Conservation (phyloP, 2,888 invertebrate species). For the Zygothrica quintamaculata region DNA sequence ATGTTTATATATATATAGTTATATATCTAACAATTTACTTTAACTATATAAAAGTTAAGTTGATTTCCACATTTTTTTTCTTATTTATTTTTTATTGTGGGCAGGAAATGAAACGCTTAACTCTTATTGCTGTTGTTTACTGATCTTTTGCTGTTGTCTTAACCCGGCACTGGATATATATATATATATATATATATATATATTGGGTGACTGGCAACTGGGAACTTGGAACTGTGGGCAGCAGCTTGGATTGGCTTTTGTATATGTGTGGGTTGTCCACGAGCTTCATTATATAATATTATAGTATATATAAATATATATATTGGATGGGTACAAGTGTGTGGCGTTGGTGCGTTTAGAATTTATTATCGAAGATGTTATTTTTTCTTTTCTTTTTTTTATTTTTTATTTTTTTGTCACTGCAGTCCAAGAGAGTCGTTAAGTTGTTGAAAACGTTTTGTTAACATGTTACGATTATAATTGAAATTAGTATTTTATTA, state of each 20-base stretch:
- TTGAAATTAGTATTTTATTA: neutral
- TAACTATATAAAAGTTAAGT: conserved; percentile 28
- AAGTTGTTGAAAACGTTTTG: conserved; percentile 16
- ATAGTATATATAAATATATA: too few species aligned
- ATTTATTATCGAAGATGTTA: conserved; percentile 61
- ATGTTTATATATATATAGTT: too few species aligned
- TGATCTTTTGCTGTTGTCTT: conserved; percentile 23
- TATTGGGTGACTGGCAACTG: conserved; percentile 19
- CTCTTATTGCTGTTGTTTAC: conserved; percentile 11
- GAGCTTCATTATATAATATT: conserved; percentile 73
- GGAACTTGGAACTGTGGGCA: conserved; percentile 45
- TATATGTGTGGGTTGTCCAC: conserved; percentile 59
- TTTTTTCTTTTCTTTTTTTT: too few species aligned
- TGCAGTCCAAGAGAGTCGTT: conserved; percentile 22
- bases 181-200: too few species aligned
- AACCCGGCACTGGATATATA: conserved; percentile 18
- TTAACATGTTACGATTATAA: neutral
- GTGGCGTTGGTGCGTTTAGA: conserved; percentile 47
- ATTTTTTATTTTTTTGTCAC: conserved; percentile 41
- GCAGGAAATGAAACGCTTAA: conserved; percentile 62
- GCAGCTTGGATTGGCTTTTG: conserved; percentile 27
- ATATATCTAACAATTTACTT: conserved; percentile 24
- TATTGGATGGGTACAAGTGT: conserved; percentile 50
- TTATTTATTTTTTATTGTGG: conserved; percentile 69
- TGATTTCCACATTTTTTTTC: conserved; percentile 60